These are phyloP conservation scores for Anser brachyrhynchus DNA, from an alignment of 2,113 vertebrate species.

Conservation along the genomic window DNA sequence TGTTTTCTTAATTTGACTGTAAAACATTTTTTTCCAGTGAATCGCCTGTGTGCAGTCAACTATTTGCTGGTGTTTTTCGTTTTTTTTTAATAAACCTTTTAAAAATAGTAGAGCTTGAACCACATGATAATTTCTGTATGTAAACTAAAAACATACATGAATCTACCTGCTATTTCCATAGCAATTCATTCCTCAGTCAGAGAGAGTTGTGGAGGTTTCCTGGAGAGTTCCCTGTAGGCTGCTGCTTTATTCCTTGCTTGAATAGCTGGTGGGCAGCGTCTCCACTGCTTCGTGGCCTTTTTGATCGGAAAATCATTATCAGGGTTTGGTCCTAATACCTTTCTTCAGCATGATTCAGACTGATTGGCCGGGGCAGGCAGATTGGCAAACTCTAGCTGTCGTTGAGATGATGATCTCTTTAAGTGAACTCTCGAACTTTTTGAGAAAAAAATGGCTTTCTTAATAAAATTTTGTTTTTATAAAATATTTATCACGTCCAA, in stretches of 20 bases:
- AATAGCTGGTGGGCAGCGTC: not conserved
- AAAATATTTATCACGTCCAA: not conserved
- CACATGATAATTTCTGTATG: not conserved
- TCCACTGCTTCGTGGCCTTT: not conserved
- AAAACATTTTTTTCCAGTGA: not conserved
- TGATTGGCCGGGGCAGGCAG: not conserved
- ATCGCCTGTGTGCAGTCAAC: not conserved
- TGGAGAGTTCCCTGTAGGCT: not conserved
- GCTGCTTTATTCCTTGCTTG: not conserved
- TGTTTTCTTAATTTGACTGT: not conserved
- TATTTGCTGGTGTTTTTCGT: not conserved
- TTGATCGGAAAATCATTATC: not conserved
- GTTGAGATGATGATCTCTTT: not conserved
- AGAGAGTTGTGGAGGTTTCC: not conserved
- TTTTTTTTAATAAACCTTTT: not conserved
- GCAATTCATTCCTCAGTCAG: not conserved
- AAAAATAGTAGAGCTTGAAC: not conserved
- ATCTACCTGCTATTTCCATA: not conserved
- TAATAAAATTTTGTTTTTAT: not conserved
- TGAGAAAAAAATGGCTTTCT: not conserved
- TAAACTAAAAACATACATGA: not conserved
- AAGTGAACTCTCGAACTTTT: conserved; percentile 5
- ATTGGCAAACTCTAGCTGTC: not conserved
- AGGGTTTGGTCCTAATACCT: not conserved
- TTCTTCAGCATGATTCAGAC: not conserved